Evolutionary conservation across 2,888 invertebrate species (phyloP).

Genomic region (Halocaridina rubra): DNA sequence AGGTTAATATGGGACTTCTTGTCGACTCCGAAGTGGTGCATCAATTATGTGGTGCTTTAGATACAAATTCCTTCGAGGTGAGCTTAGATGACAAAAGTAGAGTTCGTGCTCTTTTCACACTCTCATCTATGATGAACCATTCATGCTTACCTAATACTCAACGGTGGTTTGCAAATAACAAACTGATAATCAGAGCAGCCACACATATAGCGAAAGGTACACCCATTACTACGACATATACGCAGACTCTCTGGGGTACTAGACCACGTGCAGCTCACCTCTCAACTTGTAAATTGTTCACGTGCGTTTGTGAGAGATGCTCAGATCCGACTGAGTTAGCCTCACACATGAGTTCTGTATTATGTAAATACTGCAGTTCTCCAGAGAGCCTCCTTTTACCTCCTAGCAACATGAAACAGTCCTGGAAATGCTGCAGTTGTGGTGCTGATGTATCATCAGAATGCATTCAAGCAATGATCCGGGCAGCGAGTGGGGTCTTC

Average conservation of each 20-base stretch:
- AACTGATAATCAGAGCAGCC: conserved; percentile 40
- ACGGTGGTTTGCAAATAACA: conserved; percentile 55
- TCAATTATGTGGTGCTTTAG: conserved; percentile 56
- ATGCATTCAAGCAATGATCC: conserved; percentile 16
- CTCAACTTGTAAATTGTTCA: conserved; percentile 54
- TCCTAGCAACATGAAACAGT: neutral
- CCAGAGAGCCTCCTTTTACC: conserved; percentile 17
- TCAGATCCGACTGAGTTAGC: conserved; percentile 55
- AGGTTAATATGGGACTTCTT: neutral
- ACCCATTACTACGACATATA: conserved; percentile 53
- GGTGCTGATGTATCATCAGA: neutral
- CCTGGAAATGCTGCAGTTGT: conserved; percentile 19
- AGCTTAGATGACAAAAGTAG: neutral
- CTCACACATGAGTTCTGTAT: conserved; percentile 54
- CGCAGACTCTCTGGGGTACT: conserved; percentile 55
- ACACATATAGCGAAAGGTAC: conserved; percentile 37
- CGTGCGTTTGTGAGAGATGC: conserved; percentile 54
- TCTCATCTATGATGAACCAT: conserved; percentile 57
- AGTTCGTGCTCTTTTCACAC: conserved; percentile 45
- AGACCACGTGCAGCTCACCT: conserved; percentile 49
- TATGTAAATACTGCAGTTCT: conserved; percentile 18
- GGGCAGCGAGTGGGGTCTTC: neutral
- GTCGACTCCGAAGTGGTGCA: conserved; percentile 35
- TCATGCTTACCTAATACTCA: conserved; percentile 58
- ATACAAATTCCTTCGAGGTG: conserved; percentile 60